These are phyloP conservation scores for Elegia similella DNA, from an alignment of 2,888 invertebrate species.

Conservation along the genomic window DNA sequence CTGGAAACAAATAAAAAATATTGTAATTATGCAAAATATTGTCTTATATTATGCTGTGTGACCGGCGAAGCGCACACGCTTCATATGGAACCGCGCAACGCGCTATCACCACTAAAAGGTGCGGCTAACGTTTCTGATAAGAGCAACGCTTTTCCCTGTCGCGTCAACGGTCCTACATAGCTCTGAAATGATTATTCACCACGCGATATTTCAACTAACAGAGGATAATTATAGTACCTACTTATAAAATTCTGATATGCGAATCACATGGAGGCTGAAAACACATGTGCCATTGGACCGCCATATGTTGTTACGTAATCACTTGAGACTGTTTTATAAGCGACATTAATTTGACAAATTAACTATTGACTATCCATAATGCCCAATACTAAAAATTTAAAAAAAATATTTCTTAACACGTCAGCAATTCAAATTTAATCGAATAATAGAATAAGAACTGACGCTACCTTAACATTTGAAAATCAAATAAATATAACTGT, in stretches of 20 bases:
- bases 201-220: slow-evolving; percentile 40
- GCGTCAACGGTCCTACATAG: slow-evolving; percentile 62
- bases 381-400: background rate
- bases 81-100: slow-evolving; percentile 53
- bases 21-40: slow-evolving; percentile 40
- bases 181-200: slow-evolving; percentile 48
- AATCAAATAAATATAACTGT: background rate
- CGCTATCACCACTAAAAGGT: slow-evolving; percentile 76
- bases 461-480: background rate
- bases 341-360: slow-evolving; percentile 41
- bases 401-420: background rate
- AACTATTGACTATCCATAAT: slow-evolving; percentile 28
- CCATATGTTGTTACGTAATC: slow-evolving; percentile 74
- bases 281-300: slow-evolving; percentile 65
- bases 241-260: slow-evolving; percentile 27
- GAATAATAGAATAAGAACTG: background rate
- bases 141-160: slow-evolving; percentile 73
- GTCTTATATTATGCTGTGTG: slow-evolving; percentile 50
- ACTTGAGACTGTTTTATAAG: slow-evolving; percentile 40
- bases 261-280: slow-evolving; percentile 45
- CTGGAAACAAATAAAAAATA: slow-evolving; percentile 53
- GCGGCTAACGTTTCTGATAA: slow-evolving; percentile 77
- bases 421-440: slow-evolving; percentile 8
- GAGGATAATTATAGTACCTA: slow-evolving; percentile 45
- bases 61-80: slow-evolving; percentile 59